Evolutionary conservation across 2,888 invertebrate genomes (phyloP).

Genomic region (Ecdyonurus torrentis): DNA sequence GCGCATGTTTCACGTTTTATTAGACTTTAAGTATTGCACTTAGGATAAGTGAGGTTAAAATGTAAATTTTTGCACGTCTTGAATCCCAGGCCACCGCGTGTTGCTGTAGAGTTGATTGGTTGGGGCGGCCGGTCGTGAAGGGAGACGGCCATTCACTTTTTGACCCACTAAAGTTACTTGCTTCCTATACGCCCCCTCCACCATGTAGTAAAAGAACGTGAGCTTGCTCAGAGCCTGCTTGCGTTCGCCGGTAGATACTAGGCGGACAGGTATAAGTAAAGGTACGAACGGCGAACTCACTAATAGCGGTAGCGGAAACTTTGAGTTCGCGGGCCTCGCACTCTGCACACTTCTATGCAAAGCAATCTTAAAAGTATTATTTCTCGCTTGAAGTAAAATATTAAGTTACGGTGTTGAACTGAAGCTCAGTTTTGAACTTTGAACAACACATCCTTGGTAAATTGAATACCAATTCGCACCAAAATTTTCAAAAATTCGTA

Average conservation of each 20-base stretch:
- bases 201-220: background rate
- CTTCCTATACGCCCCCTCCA: background rate
- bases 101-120: background rate
- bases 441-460: no score
- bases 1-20: no score
- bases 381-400: no score
- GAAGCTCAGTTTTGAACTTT: no score
- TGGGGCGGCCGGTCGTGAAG: background rate
- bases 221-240: background rate
- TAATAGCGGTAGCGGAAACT: background rate
- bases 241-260: background rate
- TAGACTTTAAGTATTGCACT: no score
- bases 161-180: background rate
- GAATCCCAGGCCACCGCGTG: background rate
- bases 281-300: no score
- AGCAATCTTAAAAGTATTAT: no score
- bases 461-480: no score
- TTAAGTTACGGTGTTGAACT: no score
- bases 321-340: background rate
- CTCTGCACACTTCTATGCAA: background rate
- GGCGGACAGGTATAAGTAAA: no score
- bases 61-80: background rate
- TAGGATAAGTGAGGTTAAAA: background rate
- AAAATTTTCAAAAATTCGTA: no score
- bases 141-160: background rate